phyloP scores from a whole-genome alignment of 1,140 invertebrate genomes.

The Gonioctena quinquepunctata region DNA sequence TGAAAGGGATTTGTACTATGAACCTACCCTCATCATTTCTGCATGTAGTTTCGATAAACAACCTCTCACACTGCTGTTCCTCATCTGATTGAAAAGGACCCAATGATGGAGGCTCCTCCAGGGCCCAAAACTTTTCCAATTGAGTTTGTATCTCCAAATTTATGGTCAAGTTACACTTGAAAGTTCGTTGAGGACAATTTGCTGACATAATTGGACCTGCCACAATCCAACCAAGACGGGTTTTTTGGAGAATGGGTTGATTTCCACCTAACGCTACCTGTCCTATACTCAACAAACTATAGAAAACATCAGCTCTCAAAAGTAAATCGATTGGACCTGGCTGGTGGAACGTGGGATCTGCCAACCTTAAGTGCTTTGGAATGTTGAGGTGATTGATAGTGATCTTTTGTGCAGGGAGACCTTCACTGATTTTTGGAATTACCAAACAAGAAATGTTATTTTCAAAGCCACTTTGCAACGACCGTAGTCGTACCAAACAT shows the following conservation, averaged over 20 bases:
- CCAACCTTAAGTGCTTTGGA: background rate
- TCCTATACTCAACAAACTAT: background rate
- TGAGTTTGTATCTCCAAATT: background rate
- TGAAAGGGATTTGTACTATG: background rate
- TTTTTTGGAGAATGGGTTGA: background rate
- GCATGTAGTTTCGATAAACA: background rate
- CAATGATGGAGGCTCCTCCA: conserved; percentile 10
- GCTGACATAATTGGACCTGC: background rate
- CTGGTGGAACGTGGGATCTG: background rate
- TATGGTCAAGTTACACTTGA: conserved; percentile 1
- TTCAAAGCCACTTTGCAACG: background rate
- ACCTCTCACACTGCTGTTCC: background rate
- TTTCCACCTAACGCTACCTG: background rate
- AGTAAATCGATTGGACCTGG: background rate
- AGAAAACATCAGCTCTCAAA: background rate
- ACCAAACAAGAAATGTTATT: background rate
- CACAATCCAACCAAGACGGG: background rate
- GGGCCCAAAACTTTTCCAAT: conserved; percentile 21
- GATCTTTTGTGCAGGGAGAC: background rate
- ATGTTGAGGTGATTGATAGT: background rate
- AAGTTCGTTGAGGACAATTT: background rate
- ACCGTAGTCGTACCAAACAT: background rate
- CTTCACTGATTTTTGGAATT: background rate
- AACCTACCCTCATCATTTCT: background rate
- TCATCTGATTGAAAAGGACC: background rate